Evolutionary conservation across 2,888 invertebrate species (phyloP), one percentile per base, ranked within the genome.

Genomic region (Parascotia fuliginaria): DNA sequence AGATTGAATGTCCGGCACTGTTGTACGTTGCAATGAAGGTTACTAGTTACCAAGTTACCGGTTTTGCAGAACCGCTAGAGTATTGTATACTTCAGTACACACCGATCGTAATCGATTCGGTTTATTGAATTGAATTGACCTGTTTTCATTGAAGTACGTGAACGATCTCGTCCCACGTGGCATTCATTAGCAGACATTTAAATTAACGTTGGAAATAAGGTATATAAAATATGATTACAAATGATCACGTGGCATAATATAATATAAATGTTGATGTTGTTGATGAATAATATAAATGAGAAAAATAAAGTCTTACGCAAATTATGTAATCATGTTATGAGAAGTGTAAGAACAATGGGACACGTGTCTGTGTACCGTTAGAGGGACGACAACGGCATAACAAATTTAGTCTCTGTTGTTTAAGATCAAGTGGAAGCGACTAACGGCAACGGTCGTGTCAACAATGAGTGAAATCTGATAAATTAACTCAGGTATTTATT

Each of bases 291-390:
- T 31, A 2, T 22, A 40, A 43, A 66, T 61, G 49, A 46, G 55
- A 70, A 63, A 63, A 62, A 66, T 28, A 50, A 60, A 65, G 62
- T 69, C 55, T 47, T 58, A 60, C 47, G 62, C 44, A 70, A 70
- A 60, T 55, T 53, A 54, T 50, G 65, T 76, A 73, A 72, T 65
- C 59, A 67, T 74, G 70, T 56, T 52, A 70, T 62, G 68, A 67
- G 60, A 72, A 70, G 42, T 51, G 50, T 46, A 49, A 65, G 60
- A 82, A 87, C 83, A 87, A 85, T 83, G 66, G 79, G 57, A 73
- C 77, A 79, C 77, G 76, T 79, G 79, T 70, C 61, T 60, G 69
- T 55, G 61, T 75, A 75, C 75, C 65, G 73, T 70, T 65, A 76
- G 71, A 60, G 63, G 61, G 71, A 81, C 73, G 62, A 61, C 66